Percentiles rank a stretch among this genome's conserved stretches.
These are phyloP conservation scores for Riparia riparia DNA, from an alignment of 2,113 vertebrate genomes.

Conservation along the genomic window DNA sequence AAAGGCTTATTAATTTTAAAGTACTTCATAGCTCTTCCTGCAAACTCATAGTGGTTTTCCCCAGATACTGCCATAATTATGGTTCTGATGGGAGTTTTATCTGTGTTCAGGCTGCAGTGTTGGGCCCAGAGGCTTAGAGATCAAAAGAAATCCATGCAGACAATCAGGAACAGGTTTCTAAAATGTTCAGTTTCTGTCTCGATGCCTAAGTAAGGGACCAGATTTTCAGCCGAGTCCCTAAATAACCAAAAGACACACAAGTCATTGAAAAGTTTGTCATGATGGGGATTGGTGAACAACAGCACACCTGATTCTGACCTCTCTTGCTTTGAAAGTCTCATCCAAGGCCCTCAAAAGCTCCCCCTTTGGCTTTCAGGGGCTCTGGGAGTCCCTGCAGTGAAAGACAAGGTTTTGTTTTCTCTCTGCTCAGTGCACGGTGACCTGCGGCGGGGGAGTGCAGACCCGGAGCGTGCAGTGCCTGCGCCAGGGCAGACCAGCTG, in stretches of 20 bases:
- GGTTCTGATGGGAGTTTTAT: conserved; percentile 2
- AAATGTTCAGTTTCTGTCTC: neutral
- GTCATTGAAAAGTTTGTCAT: neutral
- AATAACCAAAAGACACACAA: neutral
- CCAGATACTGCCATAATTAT: neutral
- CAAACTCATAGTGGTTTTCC: neutral
- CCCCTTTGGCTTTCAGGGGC: neutral
- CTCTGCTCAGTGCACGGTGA: conserved; percentile 89
- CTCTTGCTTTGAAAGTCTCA: neutral
- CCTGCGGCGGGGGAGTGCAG: conserved; percentile 94
- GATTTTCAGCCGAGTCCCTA: neutral
- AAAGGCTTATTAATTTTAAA: conserved; percentile 35
- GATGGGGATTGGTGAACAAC: neutral
- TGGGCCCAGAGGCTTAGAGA: conserved; percentile 1
- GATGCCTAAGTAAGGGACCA: neutral
- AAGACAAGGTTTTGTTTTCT: neutral
- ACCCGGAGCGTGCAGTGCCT: conserved; percentile 89
- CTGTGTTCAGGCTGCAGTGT: neutral
- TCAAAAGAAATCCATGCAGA: conserved; percentile 15
- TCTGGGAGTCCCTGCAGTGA: neutral
- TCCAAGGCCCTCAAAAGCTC: neutral
- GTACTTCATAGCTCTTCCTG: conserved; percentile 46
- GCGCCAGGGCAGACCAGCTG: conserved; percentile 84
- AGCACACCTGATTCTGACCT: neutral
- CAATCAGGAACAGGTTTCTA: conserved; percentile 13